phyloP scores from a whole-genome alignment of 2,888 invertebrate genomes.

The Labia minor region DNA sequence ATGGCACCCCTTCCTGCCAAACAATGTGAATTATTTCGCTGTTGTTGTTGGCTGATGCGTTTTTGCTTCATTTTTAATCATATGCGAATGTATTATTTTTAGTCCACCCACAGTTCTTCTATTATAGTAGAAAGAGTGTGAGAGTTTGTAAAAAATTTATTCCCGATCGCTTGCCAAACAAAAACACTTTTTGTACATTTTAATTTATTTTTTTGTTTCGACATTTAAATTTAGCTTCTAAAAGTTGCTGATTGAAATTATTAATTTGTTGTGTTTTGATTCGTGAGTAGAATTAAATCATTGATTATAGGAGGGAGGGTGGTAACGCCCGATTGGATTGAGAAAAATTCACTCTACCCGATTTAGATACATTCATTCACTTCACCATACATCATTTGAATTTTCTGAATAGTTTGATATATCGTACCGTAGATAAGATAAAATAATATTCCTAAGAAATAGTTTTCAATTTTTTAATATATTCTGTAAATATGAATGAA shows the following conservation, averaged over 20 bases:
- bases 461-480: no score
- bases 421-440: no score
- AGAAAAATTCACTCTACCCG: no score
- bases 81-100: background rate
- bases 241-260: background rate
- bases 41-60: background rate
- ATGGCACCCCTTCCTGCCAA: background rate
- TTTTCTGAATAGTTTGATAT: no score
- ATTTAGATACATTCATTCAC: no score
- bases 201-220: conserved; percentile 9
- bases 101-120: background rate
- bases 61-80: conserved; percentile 2
- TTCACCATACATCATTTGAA: no score
- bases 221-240: background rate
- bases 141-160: background rate
- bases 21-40: background rate
- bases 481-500: no score
- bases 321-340: no score
- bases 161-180: background rate
- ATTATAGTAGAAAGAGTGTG: background rate
- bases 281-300: no score
- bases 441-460: no score
- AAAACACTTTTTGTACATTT: conserved; percentile 4
- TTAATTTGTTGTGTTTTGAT: conserved; percentile 4
- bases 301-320: no score